These are phyloP conservation scores for Centropus unirufus DNA, from an alignment of 2,113 vertebrate genomes.

Conservation along the genomic window DNA sequence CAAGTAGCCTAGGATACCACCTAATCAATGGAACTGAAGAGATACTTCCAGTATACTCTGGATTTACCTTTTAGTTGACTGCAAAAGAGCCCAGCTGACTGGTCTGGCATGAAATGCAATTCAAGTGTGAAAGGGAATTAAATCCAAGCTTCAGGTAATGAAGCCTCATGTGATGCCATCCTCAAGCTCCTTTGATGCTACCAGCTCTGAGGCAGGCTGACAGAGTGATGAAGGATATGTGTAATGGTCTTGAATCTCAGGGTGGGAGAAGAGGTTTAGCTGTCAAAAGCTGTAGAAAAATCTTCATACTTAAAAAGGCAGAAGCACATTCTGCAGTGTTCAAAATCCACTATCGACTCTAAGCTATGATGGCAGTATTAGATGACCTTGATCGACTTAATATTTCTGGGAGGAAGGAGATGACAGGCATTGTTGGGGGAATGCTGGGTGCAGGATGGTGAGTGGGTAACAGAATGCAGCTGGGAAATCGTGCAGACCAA, in stretches of 20 bases:
- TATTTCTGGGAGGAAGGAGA: neutral
- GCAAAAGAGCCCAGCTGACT: neutral
- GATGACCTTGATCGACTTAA: neutral
- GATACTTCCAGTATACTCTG: neutral
- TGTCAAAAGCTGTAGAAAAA: neutral
- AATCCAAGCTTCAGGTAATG: neutral
- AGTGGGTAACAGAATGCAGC: neutral
- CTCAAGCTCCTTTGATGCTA: neutral
- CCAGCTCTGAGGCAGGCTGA: neutral
- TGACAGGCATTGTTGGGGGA: fast-evolving
- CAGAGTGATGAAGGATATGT: neutral
- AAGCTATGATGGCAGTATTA: neutral
- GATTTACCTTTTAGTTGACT: neutral
- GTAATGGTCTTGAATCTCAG: neutral
- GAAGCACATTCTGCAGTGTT: neutral
- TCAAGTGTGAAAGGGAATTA: neutral
- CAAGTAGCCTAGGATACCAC: neutral
- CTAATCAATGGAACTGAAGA: neutral
- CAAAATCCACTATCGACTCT: neutral
- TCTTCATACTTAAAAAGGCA: neutral
- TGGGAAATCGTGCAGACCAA: neutral
- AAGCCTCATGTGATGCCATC: neutral
- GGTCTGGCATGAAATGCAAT: neutral
- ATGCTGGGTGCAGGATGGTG: neutral
- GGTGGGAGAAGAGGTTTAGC: neutral